Evolutionary conservation across 2,797 vertebrate species (phyloP), one percentile per base, ranked within the genome.

Genomic region (Varecia variegata): DNA sequence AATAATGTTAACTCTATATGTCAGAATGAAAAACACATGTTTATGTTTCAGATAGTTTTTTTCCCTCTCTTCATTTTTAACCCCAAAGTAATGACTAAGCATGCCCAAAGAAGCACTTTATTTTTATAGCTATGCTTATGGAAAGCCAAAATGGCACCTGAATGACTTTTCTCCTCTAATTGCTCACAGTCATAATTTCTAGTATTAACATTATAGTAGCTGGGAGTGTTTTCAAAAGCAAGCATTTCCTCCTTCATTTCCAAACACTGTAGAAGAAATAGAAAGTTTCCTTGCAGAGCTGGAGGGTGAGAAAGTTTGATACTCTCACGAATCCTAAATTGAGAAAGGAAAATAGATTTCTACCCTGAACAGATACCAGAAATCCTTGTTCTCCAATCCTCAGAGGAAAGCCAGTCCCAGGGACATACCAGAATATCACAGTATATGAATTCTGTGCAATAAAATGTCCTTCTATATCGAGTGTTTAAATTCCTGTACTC

Each of bases 1-100:
- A 94, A 93, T 27, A 62, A 85, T 70, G 62, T 84, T 77, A 84
- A 92, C 35, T 77, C 76, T 87, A 14, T 65, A 79, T 30, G 83
- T 92, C 38, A 88, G 38, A 85, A 95, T 96, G 86, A 91, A 96
- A 97, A 96, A 45, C 92, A 94, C 5, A 88, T 85, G 93, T 89
- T 96, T 95, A 83, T 47, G 52, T 88, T 95, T 95, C 83, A 79
- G 95, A 71, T 54, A 71, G 68, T 4, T 60, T 93, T 96, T 45
- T 60, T 71, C 71, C 23, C 38, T 38, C 21, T 81, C 65, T 95
- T 95, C 74, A 80, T 58, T 91, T 81, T 96, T 91, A 92, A 77
- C 74, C 80, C 79, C 50, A 47, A 74, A 74, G 81, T 85, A 82
- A 97, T 76, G 80, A 94, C 60, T 74, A 93, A 93, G n/a, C 54